These are phyloP conservation scores for Sebastes dallii DNA, from an alignment of 2,797 vertebrate species.

Conservation along the genomic window DNA sequence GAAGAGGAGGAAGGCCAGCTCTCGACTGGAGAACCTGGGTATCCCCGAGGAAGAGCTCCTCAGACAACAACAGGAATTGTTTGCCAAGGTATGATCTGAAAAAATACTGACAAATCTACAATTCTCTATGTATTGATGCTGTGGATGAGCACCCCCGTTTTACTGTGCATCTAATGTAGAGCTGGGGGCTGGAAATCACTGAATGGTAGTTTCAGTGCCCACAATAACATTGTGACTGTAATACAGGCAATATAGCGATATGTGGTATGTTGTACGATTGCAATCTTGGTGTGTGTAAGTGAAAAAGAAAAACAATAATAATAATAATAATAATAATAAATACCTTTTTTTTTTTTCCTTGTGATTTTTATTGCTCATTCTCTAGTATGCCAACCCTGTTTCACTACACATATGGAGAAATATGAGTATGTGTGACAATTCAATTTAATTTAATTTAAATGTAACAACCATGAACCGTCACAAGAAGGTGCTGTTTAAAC, in stretches of 20 bases:
- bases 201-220: neutral
- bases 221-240: neutral
- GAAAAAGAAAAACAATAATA: neutral
- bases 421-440: neutral
- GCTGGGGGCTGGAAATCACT: too few relatives aligned
- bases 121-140: neutral
- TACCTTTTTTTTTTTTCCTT: too few relatives aligned
- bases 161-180: neutral
- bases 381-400: neutral
- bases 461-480: neutral
- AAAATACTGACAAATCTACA: neutral
- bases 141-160: neutral
- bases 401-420: neutral
- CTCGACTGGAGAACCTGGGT: constrained; percentile 96
- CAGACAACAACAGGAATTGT: constrained; percentile 96
- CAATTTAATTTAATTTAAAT: neutral
- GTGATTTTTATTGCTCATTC: too few relatives aligned
- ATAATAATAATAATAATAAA: too few relatives aligned
- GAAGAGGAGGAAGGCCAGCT: constrained; percentile 98
- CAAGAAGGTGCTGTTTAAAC: neutral
- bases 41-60: constrained; percentile 98
- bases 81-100: constrained; percentile 91
- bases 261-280: neutral
- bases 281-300: neutral
- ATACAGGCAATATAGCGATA: too few relatives aligned